Evolutionary conservation across 1,140 invertebrate species (phyloP), one percentile per base, ranked within the genome.

Genomic region (Brevipalpus yothersi): DNA sequence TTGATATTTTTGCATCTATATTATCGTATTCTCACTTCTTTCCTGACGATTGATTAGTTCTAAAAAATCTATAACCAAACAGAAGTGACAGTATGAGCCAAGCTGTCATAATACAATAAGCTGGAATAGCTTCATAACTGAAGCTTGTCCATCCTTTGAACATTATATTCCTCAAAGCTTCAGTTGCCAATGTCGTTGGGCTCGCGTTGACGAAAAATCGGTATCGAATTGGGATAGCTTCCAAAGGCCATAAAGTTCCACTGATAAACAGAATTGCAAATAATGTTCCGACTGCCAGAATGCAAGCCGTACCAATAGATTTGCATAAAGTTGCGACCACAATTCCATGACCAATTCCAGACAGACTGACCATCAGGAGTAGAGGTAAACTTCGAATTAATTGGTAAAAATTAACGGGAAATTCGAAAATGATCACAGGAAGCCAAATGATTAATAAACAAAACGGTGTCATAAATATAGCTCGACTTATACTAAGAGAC

Each of bases 301-400:
- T 42, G 56, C 41, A 15, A 43, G 21, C 7, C 12, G 4, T 42
- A n/a, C 43, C 56, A 42, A 57, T 13, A 1, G 11, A 12, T 13
- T 41, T 8, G 23, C 56, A 57, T 11, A 58, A 9, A 17, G 81
- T 82, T 0, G 87, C 85, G 17, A 91, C 84, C 0, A 90, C 81
- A 67, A 92, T 85, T 65, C 87, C 83, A 66, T 91, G 89, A 62
- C 82, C 83, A 89, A 93, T 93, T 65, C 89, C 90, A 69, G 86
- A 88, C 1, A 91, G 69, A 10, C 86, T 89, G 59, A 75, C 76
- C 0, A 81, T 72, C 1, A 90, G 73, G 0, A 82, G 85, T 0
- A 95, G 72, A 51, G 49, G 49, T 19, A 51, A n/a, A 8, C n/a
- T 19, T 10, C 21, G 49, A 17, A 51, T n/a, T n/a, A 51, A n/a